Conservation (phyloP, 2,797 vertebrate species). For the Chromis chromis region DNA sequence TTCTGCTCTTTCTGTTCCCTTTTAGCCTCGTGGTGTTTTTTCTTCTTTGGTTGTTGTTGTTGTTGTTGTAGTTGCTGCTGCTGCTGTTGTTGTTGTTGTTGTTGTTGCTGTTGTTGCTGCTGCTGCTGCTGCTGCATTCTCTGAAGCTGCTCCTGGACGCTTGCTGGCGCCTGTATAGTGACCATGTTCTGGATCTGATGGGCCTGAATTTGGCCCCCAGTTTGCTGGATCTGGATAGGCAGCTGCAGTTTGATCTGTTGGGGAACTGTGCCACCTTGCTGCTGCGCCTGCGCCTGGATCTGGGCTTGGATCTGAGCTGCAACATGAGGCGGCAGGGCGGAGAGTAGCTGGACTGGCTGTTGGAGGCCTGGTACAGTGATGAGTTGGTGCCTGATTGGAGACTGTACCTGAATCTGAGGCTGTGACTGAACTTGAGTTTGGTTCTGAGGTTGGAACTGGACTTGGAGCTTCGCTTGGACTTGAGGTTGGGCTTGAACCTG, state of each 20-base stretch:
- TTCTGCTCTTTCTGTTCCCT: slow-evolving; percentile 90
- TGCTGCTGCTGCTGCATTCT: slow-evolving; percentile 92
- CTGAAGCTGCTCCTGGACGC: slow-evolving; percentile 93
- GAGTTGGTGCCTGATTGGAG: slow-evolving; percentile 88
- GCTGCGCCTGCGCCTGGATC: slow-evolving; percentile 85
- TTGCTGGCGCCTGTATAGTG: slow-evolving; percentile 90
- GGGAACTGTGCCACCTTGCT: slow-evolving; percentile 82
- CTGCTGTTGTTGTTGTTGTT: slow-evolving; percentile 80
- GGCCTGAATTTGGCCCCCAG: slow-evolving; percentile 85
- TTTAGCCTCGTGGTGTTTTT: slow-evolving; percentile 84
- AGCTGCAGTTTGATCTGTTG: slow-evolving; percentile 94
- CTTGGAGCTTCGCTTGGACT: slow-evolving; percentile 76
- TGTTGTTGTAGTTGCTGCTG: slow-evolving; percentile 86
- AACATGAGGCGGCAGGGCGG: slow-evolving; percentile 86
- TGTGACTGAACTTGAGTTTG: slow-evolving; percentile 79
- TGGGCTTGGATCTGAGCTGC: slow-evolving; percentile 90
- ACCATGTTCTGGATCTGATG: slow-evolving; percentile 94
- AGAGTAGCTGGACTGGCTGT: slow-evolving; percentile 91
- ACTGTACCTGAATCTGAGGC: slow-evolving; percentile 81
- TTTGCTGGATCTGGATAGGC: slow-evolving; percentile 88
- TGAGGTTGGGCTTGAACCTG: slow-evolving; percentile 73
- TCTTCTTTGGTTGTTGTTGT: slow-evolving; percentile 88
- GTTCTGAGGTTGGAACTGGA: slow-evolving; percentile 76
- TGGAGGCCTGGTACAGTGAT: slow-evolving; percentile 90
- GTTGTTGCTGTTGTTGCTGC: slow-evolving; percentile 88